Percentiles rank a stretch among this genome's conserved stretches.
phyloP scores from a whole-genome alignment of 53 echinoderm and acorn worm genomes.

The Hippasteria phrygiana region DNA sequence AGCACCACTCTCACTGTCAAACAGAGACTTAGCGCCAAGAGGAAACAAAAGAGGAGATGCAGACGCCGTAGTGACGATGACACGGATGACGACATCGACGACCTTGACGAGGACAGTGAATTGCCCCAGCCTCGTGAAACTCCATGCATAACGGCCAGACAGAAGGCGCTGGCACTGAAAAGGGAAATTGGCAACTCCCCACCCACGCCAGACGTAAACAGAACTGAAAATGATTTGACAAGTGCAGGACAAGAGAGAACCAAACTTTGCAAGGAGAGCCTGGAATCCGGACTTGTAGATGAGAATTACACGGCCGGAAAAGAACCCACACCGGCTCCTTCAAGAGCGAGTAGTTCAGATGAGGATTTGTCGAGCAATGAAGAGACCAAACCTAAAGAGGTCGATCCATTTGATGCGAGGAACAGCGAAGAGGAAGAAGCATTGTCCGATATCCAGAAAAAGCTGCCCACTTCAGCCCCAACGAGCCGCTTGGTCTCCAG shows the following conservation, averaged over 20 bases:
- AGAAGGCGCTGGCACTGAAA: constrained; percentile 16
- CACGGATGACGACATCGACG: background rate
- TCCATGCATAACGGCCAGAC: constrained; percentile 14
- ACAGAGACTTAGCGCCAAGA: background rate
- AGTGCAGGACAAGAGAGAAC: background rate
- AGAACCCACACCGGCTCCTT: background rate
- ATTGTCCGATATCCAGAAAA: background rate
- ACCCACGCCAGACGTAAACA: background rate
- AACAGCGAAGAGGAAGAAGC: constrained; percentile 2
- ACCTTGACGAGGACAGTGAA: background rate
- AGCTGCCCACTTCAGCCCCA: no score
- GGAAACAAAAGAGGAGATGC: background rate
- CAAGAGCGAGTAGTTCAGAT: background rate
- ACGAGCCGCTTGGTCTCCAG: background rate
- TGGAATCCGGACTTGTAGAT: no score
- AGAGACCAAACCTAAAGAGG: background rate
- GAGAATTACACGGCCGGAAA: background rate
- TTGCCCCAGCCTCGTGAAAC: background rate
- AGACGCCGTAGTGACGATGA: background rate
- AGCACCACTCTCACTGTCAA: no score
- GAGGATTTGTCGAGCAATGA: background rate
- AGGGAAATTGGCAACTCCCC: background rate
- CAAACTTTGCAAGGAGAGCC: no score
- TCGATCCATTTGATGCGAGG: background rate
- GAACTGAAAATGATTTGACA: background rate